Base-by-base conservation (phyloP, 2,888 invertebrate species). In the Hypsopygia costalis region DNA sequence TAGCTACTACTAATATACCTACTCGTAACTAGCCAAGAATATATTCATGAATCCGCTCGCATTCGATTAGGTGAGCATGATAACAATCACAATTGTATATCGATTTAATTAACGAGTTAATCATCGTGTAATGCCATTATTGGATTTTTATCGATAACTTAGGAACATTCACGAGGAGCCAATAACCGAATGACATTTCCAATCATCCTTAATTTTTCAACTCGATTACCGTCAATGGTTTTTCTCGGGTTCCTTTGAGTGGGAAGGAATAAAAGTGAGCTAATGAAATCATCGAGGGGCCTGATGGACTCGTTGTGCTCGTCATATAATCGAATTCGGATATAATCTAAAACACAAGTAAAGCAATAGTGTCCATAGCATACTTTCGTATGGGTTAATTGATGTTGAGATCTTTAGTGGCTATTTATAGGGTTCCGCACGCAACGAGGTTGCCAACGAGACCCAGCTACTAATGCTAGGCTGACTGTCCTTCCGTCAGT, bases 281-380 rank as follows among this genome's bases (percentile, higher is more conserved):
- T 72, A 76, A 77, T 78, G 60, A 72, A 76, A 76, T 78, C 74
- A 79, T 68, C 62, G 62, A 57, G 53, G 58, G 50, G 59, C 54
- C 52, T 59, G 54, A 52, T 58, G 52, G 44, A 42, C 52, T 16
- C 4, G 16, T 16, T 16, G 16, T 16, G 16, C n/a, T n/a, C 16
- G 16, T 16, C 3, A 16, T 16, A 4, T n/a, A n/a, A n/a, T n/a
- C n/a, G n/a, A n/a, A n/a, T n/a, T n/a, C n/a, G n/a, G n/a, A n/a
- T n/a, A n/a, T n/a, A n/a, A n/a, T n/a, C n/a, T n/a, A 16, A 16
- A 16, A 4, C 4, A 4, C 16, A 16, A 16, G 16, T 16, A 4
- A 16, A 16, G 16, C 16, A 16, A 16, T 4, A 4, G 2, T 4
- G 16, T 3, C 16, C 16, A 4, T 16, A 16, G 4, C 16, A 16